These are phyloP conservation scores for Alentia gelatinosa DNA, from an alignment of 2,888 invertebrate species.

Conservation along the genomic window DNA sequence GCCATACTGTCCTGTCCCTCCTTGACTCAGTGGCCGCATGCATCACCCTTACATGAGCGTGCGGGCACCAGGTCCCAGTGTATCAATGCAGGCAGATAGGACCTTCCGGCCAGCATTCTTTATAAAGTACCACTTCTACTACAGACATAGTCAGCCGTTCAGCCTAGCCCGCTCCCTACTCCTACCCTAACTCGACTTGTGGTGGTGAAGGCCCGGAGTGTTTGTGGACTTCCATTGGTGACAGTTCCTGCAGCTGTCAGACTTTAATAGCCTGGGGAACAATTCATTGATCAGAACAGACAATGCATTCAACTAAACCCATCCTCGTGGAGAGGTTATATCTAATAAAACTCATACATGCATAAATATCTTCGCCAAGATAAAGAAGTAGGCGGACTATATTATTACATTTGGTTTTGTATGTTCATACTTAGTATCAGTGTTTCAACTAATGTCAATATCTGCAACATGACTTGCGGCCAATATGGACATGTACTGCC, in stretches of 20 bases:
- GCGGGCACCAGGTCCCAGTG: neutral
- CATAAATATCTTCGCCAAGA: neutral
- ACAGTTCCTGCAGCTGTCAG: neutral
- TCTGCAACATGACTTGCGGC: neutral
- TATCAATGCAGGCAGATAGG: neutral
- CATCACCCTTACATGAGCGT: neutral
- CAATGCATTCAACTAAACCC: neutral
- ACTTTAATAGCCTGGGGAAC: no score
- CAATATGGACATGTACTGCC: neutral
- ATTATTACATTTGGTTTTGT: slow-evolving; percentile 33
- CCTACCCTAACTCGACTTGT: neutral
- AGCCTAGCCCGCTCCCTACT: neutral
- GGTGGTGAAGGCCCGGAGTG: neutral
- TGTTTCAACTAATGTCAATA: slow-evolving; percentile 27
- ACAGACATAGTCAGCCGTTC: neutral
- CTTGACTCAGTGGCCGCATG: neutral
- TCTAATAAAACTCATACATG: neutral
- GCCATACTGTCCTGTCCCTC: no score
- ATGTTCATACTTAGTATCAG: slow-evolving; percentile 37
- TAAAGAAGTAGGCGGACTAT: neutral
- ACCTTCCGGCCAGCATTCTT: slow-evolving; percentile 27
- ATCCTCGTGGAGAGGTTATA: neutral
- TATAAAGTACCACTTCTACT: neutral
- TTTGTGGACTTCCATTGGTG: neutral
- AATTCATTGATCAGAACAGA: no score